Evolutionary conservation across 2,113 vertebrate genomes (phyloP), one percentile per base, ranked within the genome.

Genomic region (Apodemus sylvaticus): DNA sequence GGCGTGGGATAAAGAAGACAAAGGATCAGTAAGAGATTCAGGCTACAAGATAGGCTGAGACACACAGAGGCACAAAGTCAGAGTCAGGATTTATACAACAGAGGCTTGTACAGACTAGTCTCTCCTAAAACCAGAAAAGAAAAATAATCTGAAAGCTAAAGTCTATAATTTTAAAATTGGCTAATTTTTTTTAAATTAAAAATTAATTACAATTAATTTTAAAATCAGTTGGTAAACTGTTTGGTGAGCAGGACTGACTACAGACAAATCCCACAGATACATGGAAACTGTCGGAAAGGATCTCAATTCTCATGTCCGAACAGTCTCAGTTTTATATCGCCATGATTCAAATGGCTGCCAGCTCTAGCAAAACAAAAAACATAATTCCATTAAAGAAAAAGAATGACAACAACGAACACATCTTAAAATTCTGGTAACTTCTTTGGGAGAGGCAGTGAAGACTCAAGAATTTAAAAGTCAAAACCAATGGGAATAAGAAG

Each of bases 1-100:
- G 85, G 95, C 82, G 92, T 90, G 96, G 94, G 96, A 97, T 78
- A 66, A 94, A 90, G 66, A 87, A 93, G 82, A 98, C 93, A 96
- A 96, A 97, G 94, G 93, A 94, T 12, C 45, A 20, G 86, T 87
- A 79, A 90, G 85, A 96, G 95, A 94, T 92, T 86, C 89, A 71
- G 97, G 77, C 91, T 91, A 31, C n/a, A 74, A 95, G 77, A 94
- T 94, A 97, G 55, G 55, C 94, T 51, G 24, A 81, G 26, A 64
- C 79, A 86, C 53, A 96, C 93, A 92, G 88, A 95, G 94, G 90
- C 62, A 96, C 58, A 31, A n/a, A 58, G 60, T 95, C 89, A 94
- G 85, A 97, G 78, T 90, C 86, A 70, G 92, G 39, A 82, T 91
- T 48, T 58, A 85, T 36, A 90, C 64, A 93, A 90, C 93, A 85